phyloP scores from a whole-genome alignment of 2,797 vertebrate genomes.

The Sebastes hubbsi region DNA sequence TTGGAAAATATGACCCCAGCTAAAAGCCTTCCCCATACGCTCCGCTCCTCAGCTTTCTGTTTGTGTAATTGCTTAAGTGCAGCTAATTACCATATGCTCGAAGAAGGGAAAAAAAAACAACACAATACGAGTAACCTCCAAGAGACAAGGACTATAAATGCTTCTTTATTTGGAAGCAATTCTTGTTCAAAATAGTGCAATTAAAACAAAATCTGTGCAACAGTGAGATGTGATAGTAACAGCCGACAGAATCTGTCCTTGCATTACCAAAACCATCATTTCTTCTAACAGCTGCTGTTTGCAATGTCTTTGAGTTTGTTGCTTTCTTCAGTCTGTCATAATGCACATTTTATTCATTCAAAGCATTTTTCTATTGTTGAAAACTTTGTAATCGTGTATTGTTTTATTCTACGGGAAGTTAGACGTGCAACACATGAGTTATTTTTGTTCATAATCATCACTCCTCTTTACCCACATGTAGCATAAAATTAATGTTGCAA shows the following conservation, averaged over 20 bases:
- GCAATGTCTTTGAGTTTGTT: background rate
- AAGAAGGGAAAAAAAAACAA: background rate
- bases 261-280: background rate
- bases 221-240: background rate
- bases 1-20: constrained; percentile 55
- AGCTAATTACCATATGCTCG: constrained; percentile 40
- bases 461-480: background rate
- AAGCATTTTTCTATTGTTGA: background rate
- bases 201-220: constrained; percentile 16
- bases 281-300: background rate
- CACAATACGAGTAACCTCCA: constrained; percentile 7
- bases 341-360: background rate
- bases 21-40: constrained; percentile 36
- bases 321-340: background rate
- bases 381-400: background rate
- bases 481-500: background rate
- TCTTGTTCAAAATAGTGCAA: constrained; percentile 25
- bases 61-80: constrained; percentile 62
- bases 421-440: background rate
- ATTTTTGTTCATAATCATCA: background rate
- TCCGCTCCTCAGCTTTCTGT: constrained; percentile 32
- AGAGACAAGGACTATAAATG: constrained; percentile 13
- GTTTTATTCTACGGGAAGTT: background rate
- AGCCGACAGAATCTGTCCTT: background rate
- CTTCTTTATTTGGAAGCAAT: constrained; percentile 14